Conservation (phyloP, 2,888 invertebrate species). For the Candidula unifasciata region DNA sequence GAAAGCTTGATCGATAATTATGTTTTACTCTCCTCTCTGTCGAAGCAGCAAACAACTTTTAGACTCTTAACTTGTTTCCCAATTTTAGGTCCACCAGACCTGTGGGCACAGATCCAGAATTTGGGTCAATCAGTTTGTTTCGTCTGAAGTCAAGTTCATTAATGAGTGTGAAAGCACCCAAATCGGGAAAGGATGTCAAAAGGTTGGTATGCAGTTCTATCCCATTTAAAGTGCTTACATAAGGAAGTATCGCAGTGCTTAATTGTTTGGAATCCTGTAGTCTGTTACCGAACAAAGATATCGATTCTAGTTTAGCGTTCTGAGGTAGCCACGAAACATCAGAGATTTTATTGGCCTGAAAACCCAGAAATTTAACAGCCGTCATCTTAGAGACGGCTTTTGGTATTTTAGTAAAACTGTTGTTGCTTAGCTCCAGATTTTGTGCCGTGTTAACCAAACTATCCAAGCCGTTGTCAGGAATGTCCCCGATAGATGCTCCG, state of each 20-base stretch:
- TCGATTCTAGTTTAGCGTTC: background rate
- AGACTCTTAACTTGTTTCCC: too few species aligned
- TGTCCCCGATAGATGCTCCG: background rate
- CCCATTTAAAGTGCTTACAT: background rate
- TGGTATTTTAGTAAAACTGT: background rate
- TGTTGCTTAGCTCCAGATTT: background rate
- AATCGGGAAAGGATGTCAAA: background rate
- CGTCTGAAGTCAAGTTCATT: background rate
- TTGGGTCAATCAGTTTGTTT: background rate
- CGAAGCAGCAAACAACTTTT: too few species aligned
- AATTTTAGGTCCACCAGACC: background rate
- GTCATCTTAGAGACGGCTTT: background rate
- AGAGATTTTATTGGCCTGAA: background rate
- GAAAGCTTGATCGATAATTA: too few species aligned
- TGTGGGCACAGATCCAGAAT: background rate
- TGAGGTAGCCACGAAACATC: background rate
- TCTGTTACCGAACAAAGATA: background rate
- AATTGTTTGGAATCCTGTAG: background rate
- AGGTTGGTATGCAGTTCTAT: background rate
- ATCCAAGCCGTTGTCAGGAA: slow-evolving; percentile 1
- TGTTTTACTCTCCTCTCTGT: too few species aligned
- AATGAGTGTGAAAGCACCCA: background rate
- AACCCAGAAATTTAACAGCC: background rate
- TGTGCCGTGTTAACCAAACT: background rate
- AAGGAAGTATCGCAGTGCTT: background rate